Base-by-base conservation (phyloP, 2,797 vertebrate genomes). In the Thaleichthys pacificus region DNA sequence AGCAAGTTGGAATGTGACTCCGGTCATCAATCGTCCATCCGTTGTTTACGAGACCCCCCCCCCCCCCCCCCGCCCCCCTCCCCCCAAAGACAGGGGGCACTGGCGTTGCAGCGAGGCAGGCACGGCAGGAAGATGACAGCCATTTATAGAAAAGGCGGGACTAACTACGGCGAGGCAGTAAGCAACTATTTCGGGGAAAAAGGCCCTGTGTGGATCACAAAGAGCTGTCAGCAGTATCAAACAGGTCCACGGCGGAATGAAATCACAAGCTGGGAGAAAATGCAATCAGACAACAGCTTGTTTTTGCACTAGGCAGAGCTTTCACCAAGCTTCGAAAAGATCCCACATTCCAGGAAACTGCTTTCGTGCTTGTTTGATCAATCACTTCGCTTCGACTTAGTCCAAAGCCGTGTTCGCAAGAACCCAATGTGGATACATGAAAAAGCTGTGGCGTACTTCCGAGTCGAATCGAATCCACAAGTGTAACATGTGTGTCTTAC, bases 101-200 rank as follows among this genome's bases (percentile, higher is more conserved):
- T 26, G 26, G 2, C 26, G 26, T 26, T 26, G 26, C 2, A 26
- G 26, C 26, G 26, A 26, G 26, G 26, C 26, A 26, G 1, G 71
- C 82, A 82, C 71, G 74, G 62, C 84, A 49, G 77, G 82, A 81
- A 82, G 77, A 88, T 77, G 82, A 88, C 85, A 80, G 81, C 76
- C 81, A 85, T 88, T 85, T 86, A 88, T 84, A 86, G 86, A 88
- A 85, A 84, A 89, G 85, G 77, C 88, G 82, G 72, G 71, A 89
- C 85, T 74, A 87, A 89, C 85, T 74, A 26, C 26, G 26, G 26
- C 26, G 26, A 26, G 26, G 81, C 80, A 82, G 82, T 77, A 79
- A 84, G 82, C 83, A 82, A 83, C 85, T 89, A 85, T 88, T 90
- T 84, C 22, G 84, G 86, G 85, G 80, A 76, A 76, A 1, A 76